Evolutionary conservation across 2,113 vertebrate species (phyloP).

Genomic region (Thunnus thynnus): DNA sequence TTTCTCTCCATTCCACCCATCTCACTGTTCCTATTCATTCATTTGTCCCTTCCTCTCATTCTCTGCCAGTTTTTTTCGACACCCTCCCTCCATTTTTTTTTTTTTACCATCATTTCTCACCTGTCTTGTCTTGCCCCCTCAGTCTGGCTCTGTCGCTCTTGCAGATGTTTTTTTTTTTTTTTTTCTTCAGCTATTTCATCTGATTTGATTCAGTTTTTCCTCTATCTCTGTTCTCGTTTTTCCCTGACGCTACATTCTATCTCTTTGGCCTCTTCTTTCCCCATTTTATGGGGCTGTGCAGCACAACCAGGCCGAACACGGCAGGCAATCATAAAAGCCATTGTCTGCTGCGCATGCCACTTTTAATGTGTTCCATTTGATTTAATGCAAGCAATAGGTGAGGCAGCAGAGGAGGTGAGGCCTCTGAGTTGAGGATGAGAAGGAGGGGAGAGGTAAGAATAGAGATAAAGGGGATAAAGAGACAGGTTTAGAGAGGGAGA

Average conservation of each 20-base stretch:
- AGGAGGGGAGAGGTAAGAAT: slow-evolving; percentile 37
- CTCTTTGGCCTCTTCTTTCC: slow-evolving; percentile 18
- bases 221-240: slow-evolving; percentile 42
- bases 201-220: slow-evolving; percentile 3
- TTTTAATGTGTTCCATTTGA: slow-evolving; percentile 89
- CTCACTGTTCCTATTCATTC: slow-evolving; percentile 34
- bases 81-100: slow-evolving; percentile 48
- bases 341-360: slow-evolving; percentile 86
- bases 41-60: slow-evolving; percentile 30
- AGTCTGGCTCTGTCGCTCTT: slow-evolving; percentile 25
- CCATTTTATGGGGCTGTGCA: slow-evolving; percentile 86
- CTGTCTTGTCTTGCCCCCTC: slow-evolving; percentile 20
- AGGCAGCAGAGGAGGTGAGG: slow-evolving; percentile 75
- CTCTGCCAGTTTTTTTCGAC: slow-evolving; percentile 12
- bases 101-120: slow-evolving; percentile 72
- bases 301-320: slow-evolving; percentile 80
- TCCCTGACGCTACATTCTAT: slow-evolving; percentile 11
- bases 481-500: slow-evolving; percentile 41
- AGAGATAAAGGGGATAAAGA: slow-evolving; percentile 65
- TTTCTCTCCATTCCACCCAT: slow-evolving; percentile 31
- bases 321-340: slow-evolving; percentile 87
- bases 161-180: slow-evolving; percentile 10
- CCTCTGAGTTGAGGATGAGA: slow-evolving; percentile 65
- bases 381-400: slow-evolving; percentile 85
- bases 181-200: slow-evolving; percentile 21